Conservation (phyloP, 1,140 invertebrate species). For the Hycleus cichorii region DNA sequence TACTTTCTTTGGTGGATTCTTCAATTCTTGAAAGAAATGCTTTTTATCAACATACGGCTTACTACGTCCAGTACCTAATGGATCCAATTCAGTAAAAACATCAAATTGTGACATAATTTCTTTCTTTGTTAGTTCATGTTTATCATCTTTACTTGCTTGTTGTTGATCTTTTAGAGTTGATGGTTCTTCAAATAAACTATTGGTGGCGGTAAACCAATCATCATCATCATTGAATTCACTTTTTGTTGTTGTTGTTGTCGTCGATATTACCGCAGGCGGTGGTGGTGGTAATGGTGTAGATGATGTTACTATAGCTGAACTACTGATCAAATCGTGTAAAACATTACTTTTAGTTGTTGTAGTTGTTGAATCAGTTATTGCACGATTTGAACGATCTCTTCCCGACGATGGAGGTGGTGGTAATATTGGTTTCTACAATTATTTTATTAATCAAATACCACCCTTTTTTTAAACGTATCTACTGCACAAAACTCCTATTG, state of each 20-base stretch:
- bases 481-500: too few relatives aligned
- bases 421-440: conserved; percentile 45
- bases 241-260: conserved; percentile 12
- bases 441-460: neutral
- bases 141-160: conserved; percentile 27
- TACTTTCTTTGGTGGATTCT: conserved; percentile 86
- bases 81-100: conserved; percentile 88
- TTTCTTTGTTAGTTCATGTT: conserved; percentile 35
- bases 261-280: conserved; percentile 25
- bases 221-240: conserved; percentile 26
- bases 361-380: too few relatives aligned
- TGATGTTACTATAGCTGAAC: conserved; percentile 23
- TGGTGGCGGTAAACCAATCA: conserved; percentile 38
- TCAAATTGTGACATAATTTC: conserved; percentile 48
- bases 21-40: conserved; percentile 89
- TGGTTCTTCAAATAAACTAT: conserved; percentile 34
- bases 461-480: too few relatives aligned
- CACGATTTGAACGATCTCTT: conserved; percentile 31
- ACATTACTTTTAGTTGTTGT: conserved; percentile 33
- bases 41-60: conserved; percentile 91
- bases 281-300: conserved; percentile 21
- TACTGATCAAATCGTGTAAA: conserved; percentile 16
- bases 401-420: conserved; percentile 58
- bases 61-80: conserved; percentile 78
- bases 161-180: conserved; percentile 16